A percentile compares a stretch with the other conserved stretches of the same genome.
Conservation (phyloP, 2,797 vertebrate genomes). For the Alectoris magna region DNA sequence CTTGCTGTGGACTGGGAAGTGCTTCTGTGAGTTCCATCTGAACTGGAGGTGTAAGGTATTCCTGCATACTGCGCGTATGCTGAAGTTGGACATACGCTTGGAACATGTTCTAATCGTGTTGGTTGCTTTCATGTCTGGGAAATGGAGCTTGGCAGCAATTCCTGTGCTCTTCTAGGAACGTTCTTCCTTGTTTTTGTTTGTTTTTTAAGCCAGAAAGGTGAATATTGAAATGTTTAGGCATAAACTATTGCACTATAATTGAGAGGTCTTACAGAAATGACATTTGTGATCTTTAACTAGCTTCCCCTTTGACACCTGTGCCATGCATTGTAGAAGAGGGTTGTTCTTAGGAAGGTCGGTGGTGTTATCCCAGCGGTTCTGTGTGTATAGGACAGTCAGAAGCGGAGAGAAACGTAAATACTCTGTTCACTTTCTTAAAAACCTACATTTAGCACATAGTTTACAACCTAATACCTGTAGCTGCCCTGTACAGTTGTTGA, state of each 20-base stretch:
- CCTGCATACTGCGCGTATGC: not conserved
- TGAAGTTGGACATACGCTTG: not conserved
- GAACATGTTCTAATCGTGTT: not conserved
- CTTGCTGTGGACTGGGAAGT: not conserved
- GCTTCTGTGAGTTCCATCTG: not conserved
- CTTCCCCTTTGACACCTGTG: not conserved
- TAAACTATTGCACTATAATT: not conserved
- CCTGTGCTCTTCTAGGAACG: not conserved
- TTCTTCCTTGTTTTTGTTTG: not conserved
- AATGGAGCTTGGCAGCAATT: not conserved
- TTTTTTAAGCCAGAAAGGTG: not conserved
- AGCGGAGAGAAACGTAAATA: not conserved
- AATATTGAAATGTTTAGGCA: not conserved
- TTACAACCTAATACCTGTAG: constrained; percentile 49
- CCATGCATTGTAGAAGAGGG: not conserved
- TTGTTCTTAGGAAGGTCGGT: not conserved
- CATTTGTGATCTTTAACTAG: not conserved
- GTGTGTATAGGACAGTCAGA: not conserved
- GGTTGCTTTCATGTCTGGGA: not conserved
- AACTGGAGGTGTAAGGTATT: accelerated
- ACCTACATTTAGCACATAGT: constrained; percentile 44
- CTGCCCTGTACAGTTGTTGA: constrained; percentile 68
- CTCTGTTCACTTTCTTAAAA: constrained; percentile 29
- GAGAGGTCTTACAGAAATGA: not conserved
- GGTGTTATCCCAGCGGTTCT: not conserved